These are phyloP conservation scores for Heliothis subflexa DNA, from an alignment of 1,140 invertebrate species.

Conservation along the genomic window DNA sequence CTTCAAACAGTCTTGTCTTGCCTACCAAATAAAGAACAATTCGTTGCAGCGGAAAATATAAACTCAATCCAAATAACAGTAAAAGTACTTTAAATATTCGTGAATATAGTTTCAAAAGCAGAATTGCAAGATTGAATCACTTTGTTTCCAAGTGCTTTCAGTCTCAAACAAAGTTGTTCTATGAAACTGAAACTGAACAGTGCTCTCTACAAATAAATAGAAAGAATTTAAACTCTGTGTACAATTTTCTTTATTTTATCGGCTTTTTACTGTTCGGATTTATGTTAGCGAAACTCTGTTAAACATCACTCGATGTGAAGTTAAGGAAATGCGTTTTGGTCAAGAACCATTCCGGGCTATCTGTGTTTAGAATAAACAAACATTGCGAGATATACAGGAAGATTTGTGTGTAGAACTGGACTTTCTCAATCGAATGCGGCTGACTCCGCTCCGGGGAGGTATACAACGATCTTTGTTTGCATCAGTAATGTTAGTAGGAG, in stretches of 20 bases:
- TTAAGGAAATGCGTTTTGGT: slow-evolving; percentile 27
- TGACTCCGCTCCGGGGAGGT: slow-evolving; percentile 4
- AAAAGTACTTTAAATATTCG: slow-evolving; percentile 9
- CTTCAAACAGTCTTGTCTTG: slow-evolving; percentile 20
- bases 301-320: slow-evolving; percentile 46
- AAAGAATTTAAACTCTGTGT: not conserved
- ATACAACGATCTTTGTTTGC: slow-evolving; percentile 36
- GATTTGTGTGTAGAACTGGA: slow-evolving; percentile 41
- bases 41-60: slow-evolving; percentile 1
- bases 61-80: not conserved
- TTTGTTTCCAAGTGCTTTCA: slow-evolving; percentile 12
- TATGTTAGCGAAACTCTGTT: slow-evolving; percentile 45
- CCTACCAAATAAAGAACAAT: slow-evolving; percentile 15
- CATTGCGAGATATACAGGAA: slow-evolving; percentile 30
- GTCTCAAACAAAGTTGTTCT: slow-evolving; percentile 8
- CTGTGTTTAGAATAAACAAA: slow-evolving; percentile 40
- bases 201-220: not conserved
- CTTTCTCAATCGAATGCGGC: slow-evolving; percentile 38
- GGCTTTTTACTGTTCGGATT: slow-evolving; percentile 18
- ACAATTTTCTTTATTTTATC: slow-evolving; percentile 30
- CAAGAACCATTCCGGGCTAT: slow-evolving; percentile 32
- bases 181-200: slow-evolving; percentile 10
- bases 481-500: slow-evolving; percentile 8
- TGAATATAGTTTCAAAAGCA: slow-evolving; percentile 11
- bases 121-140: slow-evolving; percentile 1